Evolutionary conservation across 2,888 invertebrate genomes (phyloP).

Genomic region (Dichetophora obliterata): DNA sequence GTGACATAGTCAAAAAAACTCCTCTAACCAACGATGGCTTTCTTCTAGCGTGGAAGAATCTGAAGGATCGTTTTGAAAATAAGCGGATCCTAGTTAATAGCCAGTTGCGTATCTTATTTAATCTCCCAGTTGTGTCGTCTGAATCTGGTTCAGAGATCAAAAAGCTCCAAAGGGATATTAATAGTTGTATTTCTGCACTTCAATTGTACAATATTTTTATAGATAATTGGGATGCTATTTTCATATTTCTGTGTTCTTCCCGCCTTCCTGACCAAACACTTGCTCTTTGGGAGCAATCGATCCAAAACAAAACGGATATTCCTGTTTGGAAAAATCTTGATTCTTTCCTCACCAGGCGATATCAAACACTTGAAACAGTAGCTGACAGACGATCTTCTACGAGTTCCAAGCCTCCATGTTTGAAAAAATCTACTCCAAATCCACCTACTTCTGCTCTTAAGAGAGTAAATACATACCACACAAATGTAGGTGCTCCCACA

Average conservation of each 20-base stretch:
- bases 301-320: not conserved
- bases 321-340: not conserved
- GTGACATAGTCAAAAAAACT: too few species aligned
- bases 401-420: too few species aligned
- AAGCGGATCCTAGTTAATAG: too few species aligned
- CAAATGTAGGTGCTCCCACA: too few species aligned
- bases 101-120: too few species aligned
- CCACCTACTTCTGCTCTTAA: too few species aligned
- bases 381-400: not conserved
- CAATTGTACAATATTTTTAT: not conserved
- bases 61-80: too few species aligned
- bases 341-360: not conserved
- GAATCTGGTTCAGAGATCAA: too few species aligned
- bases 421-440: not conserved
- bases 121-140: too few species aligned
- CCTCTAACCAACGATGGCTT: too few species aligned
- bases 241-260: constrained; percentile 39
- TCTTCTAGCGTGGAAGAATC: too few species aligned
- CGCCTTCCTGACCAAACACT: constrained; percentile 27
- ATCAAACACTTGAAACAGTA: not conserved
- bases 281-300: constrained; percentile 34
- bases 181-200: not conserved
- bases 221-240: constrained; percentile 33
- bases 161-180: not conserved
- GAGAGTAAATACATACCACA: too few species aligned